A percentile compares a stretch with the other conserved stretches of the same genome.
phyloP scores from a whole-genome alignment of 2,888 invertebrate genomes.

The Drosophila cognata region DNA sequence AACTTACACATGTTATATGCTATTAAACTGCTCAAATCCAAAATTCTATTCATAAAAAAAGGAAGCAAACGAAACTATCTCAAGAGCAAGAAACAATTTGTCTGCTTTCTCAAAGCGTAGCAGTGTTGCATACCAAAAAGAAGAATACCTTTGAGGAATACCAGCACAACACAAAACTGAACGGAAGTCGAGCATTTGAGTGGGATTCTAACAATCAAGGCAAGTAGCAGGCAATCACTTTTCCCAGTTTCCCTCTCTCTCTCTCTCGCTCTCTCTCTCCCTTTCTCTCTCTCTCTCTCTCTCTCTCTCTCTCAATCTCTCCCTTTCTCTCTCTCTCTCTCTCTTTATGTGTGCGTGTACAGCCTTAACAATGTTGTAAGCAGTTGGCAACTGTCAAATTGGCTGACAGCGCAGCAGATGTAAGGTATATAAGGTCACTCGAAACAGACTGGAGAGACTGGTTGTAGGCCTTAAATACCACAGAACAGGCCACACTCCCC shows the following conservation, averaged over 20 bases:
- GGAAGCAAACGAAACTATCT: neutral
- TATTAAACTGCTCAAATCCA: neutral
- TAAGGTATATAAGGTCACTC: constrained; percentile 19
- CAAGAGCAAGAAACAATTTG: neutral
- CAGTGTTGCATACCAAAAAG: neutral
- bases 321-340: neutral
- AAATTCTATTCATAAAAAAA: neutral
- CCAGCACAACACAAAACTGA: constrained; percentile 12
- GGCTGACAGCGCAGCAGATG: constrained; percentile 60
- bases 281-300: neutral
- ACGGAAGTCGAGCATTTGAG: constrained; percentile 23
- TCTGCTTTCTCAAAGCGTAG: neutral
- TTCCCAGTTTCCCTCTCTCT: constrained; percentile 5
- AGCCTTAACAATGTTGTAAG: constrained; percentile 68
- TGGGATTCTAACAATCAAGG: constrained; percentile 51
- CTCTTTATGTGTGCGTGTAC: constrained; percentile 14
- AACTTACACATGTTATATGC: neutral
- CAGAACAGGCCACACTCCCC: neutral
- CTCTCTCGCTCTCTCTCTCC: neutral
- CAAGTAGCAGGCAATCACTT: constrained; percentile 36
- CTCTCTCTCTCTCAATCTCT: neutral
- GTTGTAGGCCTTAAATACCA: constrained; percentile 28
- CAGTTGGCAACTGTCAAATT: constrained; percentile 69
- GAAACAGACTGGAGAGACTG: constrained; percentile 15
- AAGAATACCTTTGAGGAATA: constrained; percentile 1